phyloP scores from a whole-genome alignment of 2,113 vertebrate genomes.

The Gallinago undulata region DNA sequence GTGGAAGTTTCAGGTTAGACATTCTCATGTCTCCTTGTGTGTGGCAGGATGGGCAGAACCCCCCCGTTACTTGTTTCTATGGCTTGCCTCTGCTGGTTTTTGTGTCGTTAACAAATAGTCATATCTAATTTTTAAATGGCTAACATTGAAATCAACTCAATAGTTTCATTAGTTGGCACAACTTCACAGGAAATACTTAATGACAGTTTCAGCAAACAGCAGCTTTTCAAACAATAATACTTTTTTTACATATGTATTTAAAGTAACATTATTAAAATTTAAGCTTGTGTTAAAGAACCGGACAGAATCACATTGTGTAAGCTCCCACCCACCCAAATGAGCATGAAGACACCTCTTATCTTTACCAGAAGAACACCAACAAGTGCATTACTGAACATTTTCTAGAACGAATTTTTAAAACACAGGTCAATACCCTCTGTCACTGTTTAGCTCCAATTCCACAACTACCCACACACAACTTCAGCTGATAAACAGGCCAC shows the following conservation, averaged over 20 bases:
- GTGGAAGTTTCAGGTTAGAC: slow-evolving; percentile 3
- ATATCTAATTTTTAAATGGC: background rate
- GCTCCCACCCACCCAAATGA: slow-evolving; percentile 57
- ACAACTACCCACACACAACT: background rate
- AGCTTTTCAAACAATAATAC: slow-evolving; percentile 76
- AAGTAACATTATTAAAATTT: slow-evolving; percentile 73
- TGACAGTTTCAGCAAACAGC: slow-evolving; percentile 73
- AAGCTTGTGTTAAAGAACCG: slow-evolving; percentile 64
- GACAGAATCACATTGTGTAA: slow-evolving; percentile 59
- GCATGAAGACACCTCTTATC: slow-evolving; percentile 43
- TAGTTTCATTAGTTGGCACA: slow-evolving; percentile 73
- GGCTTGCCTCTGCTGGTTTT: slow-evolving; percentile 47
- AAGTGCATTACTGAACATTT: slow-evolving; percentile 73
- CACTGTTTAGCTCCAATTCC: background rate
- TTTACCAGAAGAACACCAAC: slow-evolving; percentile 71
- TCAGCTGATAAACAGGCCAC: background rate
- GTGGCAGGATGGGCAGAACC: background rate
- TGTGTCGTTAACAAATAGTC: slow-evolving; percentile 15
- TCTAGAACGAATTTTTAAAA: slow-evolving; percentile 50
- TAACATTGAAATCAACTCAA: slow-evolving; percentile 25
- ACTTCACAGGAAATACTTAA: slow-evolving; percentile 75
- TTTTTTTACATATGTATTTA: slow-evolving; percentile 70
- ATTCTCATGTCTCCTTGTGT: background rate
- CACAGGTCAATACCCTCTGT: slow-evolving; percentile 18
- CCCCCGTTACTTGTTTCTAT: background rate